Percentiles rank a stretch among this genome's conserved stretches.
phyloP scores from a whole-genome alignment of 2,113 vertebrate genomes.

The Pardalotus punctatus region DNA sequence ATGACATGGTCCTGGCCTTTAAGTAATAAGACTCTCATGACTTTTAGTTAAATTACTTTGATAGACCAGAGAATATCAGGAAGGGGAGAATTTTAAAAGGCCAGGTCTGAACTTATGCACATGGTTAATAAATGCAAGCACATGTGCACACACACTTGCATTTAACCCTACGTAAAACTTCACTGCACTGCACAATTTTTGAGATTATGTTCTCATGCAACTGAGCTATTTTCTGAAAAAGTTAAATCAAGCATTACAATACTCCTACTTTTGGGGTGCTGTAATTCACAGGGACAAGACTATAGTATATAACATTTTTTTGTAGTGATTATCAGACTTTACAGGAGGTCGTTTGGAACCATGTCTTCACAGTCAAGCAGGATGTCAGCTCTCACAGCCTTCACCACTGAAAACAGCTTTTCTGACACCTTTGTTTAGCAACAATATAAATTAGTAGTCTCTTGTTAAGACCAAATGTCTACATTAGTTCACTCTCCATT shows the following conservation, averaged over 20 bases:
- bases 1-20: not conserved
- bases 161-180: conserved; percentile 29
- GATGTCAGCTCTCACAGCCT: not conserved
- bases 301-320: not conserved
- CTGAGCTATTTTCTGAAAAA: conserved; percentile 21
- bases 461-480: not conserved
- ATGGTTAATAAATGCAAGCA: conserved; percentile 3
- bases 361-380: not conserved
- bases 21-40: not conserved
- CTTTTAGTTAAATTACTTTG: not conserved
- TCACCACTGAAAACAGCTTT: not conserved
- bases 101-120: conserved; percentile 1
- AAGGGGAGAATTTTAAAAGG: not conserved
- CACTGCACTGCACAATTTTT: conserved; percentile 23
- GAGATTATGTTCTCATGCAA: conserved; percentile 41
- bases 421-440: not conserved
- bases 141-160: conserved; percentile 23
- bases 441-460: not conserved
- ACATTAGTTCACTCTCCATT: not conserved
- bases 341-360: not conserved
- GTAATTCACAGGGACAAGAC: conserved; percentile 6
- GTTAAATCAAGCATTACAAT: conserved; percentile 24
- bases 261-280: not conserved
- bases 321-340: not conserved
- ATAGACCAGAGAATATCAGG: not conserved